These are phyloP conservation scores for Polia nebulosa DNA, from an alignment of 2,888 invertebrate species.

Conservation along the genomic window DNA sequence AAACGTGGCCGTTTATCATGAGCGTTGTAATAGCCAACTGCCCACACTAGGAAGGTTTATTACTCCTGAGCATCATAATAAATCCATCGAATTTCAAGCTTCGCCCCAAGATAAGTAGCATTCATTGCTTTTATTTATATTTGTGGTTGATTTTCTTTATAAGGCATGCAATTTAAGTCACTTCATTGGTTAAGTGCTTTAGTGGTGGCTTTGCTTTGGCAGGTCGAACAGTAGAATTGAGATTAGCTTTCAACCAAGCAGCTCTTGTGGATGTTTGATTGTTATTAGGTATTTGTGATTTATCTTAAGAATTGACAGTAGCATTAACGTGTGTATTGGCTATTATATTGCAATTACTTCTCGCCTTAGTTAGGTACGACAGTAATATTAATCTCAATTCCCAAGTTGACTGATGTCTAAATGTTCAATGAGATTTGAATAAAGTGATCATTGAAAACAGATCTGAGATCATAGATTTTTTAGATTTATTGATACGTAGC, in stretches of 20 bases:
- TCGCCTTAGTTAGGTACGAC: not conserved
- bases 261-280: slow-evolving; percentile 20
- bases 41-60: slow-evolving; percentile 63
- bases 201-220: slow-evolving; percentile 6
- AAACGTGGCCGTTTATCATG: slow-evolving; percentile 55
- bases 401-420: too few species aligned
- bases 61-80: slow-evolving; percentile 59
- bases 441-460: not conserved
- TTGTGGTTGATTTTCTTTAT: slow-evolving; percentile 55
- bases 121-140: slow-evolving; percentile 59
- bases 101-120: slow-evolving; percentile 57
- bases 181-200: slow-evolving; percentile 32
- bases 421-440: too few species aligned
- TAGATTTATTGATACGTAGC: not conserved
- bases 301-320: not conserved
- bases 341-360: not conserved
- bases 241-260: slow-evolving; percentile 31
- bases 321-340: not conserved
- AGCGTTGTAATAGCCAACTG: slow-evolving; percentile 60
- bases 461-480: not conserved
- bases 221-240: slow-evolving; percentile 5
- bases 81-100: slow-evolving; percentile 61
- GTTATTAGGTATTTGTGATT: slow-evolving; percentile 27
- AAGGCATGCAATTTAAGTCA: slow-evolving; percentile 44
- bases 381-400: not conserved